Percentiles rank a stretch among this genome's conserved stretches.
phyloP scores from a whole-genome alignment of 2,888 invertebrate species.

The Homarus gammarus region DNA sequence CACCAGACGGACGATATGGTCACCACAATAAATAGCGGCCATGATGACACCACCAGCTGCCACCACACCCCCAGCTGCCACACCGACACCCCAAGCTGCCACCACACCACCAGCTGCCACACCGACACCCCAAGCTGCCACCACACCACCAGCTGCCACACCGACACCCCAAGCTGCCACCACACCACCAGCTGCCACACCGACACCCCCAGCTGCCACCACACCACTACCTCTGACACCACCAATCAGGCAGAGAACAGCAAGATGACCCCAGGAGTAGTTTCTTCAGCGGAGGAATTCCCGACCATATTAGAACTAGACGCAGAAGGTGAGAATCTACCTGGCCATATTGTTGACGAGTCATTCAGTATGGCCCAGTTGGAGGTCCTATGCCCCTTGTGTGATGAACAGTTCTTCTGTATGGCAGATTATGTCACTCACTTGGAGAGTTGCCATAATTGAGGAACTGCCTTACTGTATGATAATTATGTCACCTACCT shows the following conservation, averaged over 20 bases:
- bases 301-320: conserved; percentile 44
- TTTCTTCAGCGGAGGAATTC: conserved; percentile 23
- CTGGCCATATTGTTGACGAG: conserved; percentile 59
- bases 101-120: too few relatives aligned
- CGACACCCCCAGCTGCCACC: too few relatives aligned
- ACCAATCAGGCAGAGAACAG: too few relatives aligned
- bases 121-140: too few relatives aligned
- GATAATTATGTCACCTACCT: too few relatives aligned
- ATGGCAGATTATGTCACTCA: conserved; percentile 67
- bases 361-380: conserved; percentile 54
- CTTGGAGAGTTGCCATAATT: conserved; percentile 55
- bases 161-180: too few relatives aligned
- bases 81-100: too few relatives aligned
- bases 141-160: too few relatives aligned
- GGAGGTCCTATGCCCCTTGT: conserved; percentile 58
- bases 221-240: too few relatives aligned
- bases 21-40: background rate
- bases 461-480: background rate
- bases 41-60: too few relatives aligned
- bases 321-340: conserved; percentile 26
- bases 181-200: too few relatives aligned
- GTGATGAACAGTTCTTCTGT: conserved; percentile 63
- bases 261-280: background rate
- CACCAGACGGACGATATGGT: background rate
- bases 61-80: too few relatives aligned